A percentile compares a stretch with the other conserved stretches of the same genome.
Evolutionary conservation across 2,888 invertebrate genomes (phyloP).

Genomic region (Caenorhabditis drosophilae): DNA sequence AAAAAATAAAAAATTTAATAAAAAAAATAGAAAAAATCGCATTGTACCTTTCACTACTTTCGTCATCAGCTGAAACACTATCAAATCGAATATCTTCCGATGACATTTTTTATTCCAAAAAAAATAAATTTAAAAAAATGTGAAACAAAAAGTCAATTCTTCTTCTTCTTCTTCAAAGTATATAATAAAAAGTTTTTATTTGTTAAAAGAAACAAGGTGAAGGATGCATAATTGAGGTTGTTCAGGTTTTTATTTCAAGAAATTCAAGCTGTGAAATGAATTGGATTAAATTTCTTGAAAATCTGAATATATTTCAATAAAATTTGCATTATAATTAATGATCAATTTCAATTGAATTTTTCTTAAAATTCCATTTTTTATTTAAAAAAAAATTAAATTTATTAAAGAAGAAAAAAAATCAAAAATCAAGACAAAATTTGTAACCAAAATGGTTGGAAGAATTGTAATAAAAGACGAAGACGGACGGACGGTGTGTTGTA

Average conservation of each 20-base stretch:
- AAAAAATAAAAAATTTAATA: background rate
- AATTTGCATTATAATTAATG: background rate
- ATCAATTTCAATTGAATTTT: too few relatives aligned
- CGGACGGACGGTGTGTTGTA: too few relatives aligned
- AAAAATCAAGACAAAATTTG: too few relatives aligned
- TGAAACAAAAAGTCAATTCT: too few relatives aligned
- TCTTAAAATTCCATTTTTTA: too few relatives aligned
- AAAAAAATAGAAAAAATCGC: background rate
- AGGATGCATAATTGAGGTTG: background rate
- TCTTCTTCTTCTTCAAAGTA: too few relatives aligned
- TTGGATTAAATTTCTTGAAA: background rate
- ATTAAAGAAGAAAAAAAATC: too few relatives aligned
- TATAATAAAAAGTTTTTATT: too few relatives aligned
- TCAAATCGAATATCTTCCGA: constrained; percentile 26
- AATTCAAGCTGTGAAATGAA: background rate
- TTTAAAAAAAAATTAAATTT: too few relatives aligned
- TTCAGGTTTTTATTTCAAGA: background rate
- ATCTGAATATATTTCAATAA: background rate
- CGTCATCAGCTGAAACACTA: constrained; percentile 19
- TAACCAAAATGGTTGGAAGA: background rate
- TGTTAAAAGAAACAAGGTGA: too few relatives aligned
- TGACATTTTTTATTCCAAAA: constrained; percentile 9
- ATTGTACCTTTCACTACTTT: constrained; percentile 16
- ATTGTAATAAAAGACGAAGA: too few relatives aligned
- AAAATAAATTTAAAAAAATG: background rate